Base-by-base conservation (phyloP, 2,797 vertebrate genomes). In the Takifugu ocellatus region DNA sequence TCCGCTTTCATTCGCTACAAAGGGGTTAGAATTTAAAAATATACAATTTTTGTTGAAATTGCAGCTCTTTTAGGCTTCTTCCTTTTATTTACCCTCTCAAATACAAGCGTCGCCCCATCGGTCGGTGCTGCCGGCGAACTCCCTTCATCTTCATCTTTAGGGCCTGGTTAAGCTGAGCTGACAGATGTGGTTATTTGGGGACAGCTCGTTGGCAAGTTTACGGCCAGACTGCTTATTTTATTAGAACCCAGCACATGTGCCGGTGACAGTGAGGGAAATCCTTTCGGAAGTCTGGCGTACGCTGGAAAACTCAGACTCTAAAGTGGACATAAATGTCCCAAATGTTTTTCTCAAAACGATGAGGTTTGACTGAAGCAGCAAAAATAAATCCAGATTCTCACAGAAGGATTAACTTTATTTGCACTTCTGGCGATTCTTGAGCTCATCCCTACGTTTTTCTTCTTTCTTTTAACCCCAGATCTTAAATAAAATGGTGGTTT, bases 151-250 rank as follows among this genome's bases (percentile, higher is more conserved):
- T 84, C 82, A 72, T 88, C 82, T 88, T 87, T 79, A 87, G 68
- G 72, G 75, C 56, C 80, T 67, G 68, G 73, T 72, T 86, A 83
- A 87, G 77, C 68, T 24, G 75, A 82, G 60, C 81, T 78, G 88
- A 88, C 85, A 87, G 82, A 89, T 87, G 78, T 89, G 83, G 66
- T 86, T 87, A 88, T 88, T 89, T 85, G 82, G 84, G 88, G 83
- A 88, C 86, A 89, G 88, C 79, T 88, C 76, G 74, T 71, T 87
- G 82, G 84, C 81, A 77, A 79, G 72, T 90, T 86, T 92, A 91
- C 66, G 74, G 77, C 57, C 61, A 66, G 64, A 81, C 82, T 77
- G 79, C 77, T 83, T 87, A 86, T 88, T 89, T 89, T 86, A 88
- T 79, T 78, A 42, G 73, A 76, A 68, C 72, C 48, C 24, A 43